Percentiles rank a stretch among this genome's conserved stretches.
These are phyloP conservation scores for Caenorhabditis wallacei DNA, from an alignment of 2,888 invertebrate species.

Conservation along the genomic window DNA sequence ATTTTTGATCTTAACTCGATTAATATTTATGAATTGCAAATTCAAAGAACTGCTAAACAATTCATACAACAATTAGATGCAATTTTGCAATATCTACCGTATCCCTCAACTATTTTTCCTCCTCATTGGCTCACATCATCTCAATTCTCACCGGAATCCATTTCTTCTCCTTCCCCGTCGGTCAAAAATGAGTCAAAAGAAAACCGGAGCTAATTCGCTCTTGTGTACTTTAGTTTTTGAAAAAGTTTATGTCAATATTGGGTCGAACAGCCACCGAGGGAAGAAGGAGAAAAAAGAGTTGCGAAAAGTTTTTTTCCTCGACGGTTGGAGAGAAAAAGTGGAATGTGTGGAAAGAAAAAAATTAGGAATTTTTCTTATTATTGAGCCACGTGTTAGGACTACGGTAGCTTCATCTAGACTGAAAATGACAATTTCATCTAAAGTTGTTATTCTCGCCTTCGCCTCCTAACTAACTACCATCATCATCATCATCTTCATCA, in stretches of 20 bases:
- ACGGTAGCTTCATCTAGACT: not conserved
- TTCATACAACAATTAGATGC: too few relatives aligned
- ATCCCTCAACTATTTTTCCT: too few relatives aligned
- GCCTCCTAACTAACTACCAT: not conserved
- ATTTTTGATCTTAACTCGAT: too few relatives aligned
- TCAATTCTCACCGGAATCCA: not conserved
- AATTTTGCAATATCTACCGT: too few relatives aligned
- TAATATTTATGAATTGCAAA: too few relatives aligned
- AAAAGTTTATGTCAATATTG: constrained; percentile 60
- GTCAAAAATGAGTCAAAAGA: not conserved
- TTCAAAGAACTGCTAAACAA: too few relatives aligned
- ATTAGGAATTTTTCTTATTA: not conserved
- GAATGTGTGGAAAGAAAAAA: not conserved
- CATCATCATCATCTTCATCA: not conserved
- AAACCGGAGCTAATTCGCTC: not conserved
- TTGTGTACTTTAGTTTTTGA: constrained; percentile 57
- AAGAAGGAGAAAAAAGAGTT: constrained; percentile 9
- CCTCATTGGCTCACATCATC: not conserved
- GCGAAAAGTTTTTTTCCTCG: constrained; percentile 14
- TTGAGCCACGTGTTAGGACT: not conserved
- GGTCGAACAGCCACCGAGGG: constrained; percentile 1
- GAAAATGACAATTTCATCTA: not conserved
- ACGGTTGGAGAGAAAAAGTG: not conserved
- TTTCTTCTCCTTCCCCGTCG: not conserved
- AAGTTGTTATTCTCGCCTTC: not conserved